Conservation (phyloP, 2,113 vertebrate species). For the Vulpes lagopus region DNA sequence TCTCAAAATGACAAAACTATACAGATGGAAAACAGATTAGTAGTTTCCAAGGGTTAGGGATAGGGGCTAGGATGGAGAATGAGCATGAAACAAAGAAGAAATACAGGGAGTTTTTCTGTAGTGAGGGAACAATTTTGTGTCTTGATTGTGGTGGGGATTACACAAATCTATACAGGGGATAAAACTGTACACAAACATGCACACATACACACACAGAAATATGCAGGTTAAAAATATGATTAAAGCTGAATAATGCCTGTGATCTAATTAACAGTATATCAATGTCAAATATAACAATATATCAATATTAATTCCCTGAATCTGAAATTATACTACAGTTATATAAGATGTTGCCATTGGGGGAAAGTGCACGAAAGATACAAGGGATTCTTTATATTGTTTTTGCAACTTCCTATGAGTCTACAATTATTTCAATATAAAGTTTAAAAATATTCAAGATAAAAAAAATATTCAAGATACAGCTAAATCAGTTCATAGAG, state of each 20-base stretch:
- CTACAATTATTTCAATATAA: constrained; percentile 28
- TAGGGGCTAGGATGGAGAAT: not conserved
- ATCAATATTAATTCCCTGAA: not conserved
- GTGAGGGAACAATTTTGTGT: not conserved
- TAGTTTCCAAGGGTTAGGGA: not conserved
- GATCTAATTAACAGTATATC: not conserved
- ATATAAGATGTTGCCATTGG: not conserved
- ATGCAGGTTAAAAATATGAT: not conserved
- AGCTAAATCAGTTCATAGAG: not conserved
- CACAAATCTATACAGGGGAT: not conserved
- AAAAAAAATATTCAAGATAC: not conserved
- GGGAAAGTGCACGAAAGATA: not conserved
- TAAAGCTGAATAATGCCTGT: not conserved
- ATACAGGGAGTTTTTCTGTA: not conserved
- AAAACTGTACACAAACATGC: not conserved
- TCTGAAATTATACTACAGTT: not conserved
- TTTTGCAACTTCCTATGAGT: not conserved
- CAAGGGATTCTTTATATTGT: not conserved
- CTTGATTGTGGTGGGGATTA: not conserved
- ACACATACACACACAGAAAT: not conserved
- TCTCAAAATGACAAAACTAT: not conserved
- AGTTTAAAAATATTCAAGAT: not conserved
- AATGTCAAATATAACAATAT: not conserved
- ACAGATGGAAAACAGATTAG: not conserved
- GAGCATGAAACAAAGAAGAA: not conserved